Evolutionary conservation across 2,888 invertebrate species (phyloP), one percentile per base, ranked within the genome.

Genomic region (Athripsodes cinereus): DNA sequence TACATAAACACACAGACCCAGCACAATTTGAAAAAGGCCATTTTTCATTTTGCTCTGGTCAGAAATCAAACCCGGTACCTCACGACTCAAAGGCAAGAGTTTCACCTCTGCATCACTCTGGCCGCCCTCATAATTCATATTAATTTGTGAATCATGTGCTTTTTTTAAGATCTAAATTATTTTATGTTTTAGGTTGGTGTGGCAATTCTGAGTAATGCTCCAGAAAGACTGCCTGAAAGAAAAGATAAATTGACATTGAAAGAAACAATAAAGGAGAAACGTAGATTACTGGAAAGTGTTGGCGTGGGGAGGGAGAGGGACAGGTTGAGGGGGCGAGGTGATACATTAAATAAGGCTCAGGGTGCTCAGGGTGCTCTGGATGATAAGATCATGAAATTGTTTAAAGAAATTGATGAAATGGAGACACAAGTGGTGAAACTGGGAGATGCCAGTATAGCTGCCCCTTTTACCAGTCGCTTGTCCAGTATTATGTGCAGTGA

Each of bases 371-470:
- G n/a, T n/a, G 68, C 68, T 54, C 67, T 73, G 1, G 71, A 76
- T 61, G 72, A 69, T 67, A 78, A 82, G 55, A 72, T 87, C 31
- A 84, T 88, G 63, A 83, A 84, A 67, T 80, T 92, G 61, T 79
- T 95, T 72, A 88, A 89, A 69, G 93, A 96, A 67, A 73, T 95
- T 63, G 93, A 96, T 65, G 93, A 94, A 59, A 86, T 87, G 62
- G 95, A 96, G 55, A 84, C 88, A 1, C 90, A 92, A 66, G 81
- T 99, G 50, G 97, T 99, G 0, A 90, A 96, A 71, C 76, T 99
- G 54, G 99, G 99, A 1, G 99, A 99, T 74, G 99, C 99, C 2
- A 96, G 96, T 66, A 98, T 99, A 59, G 99, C 99, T 0, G 97
- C 99, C 2, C 99, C 99, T 0, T 99, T 99, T 70, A 99, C 99